Conservation (phyloP, 2,113 vertebrate species). For the Anser cygnoides region DNA sequence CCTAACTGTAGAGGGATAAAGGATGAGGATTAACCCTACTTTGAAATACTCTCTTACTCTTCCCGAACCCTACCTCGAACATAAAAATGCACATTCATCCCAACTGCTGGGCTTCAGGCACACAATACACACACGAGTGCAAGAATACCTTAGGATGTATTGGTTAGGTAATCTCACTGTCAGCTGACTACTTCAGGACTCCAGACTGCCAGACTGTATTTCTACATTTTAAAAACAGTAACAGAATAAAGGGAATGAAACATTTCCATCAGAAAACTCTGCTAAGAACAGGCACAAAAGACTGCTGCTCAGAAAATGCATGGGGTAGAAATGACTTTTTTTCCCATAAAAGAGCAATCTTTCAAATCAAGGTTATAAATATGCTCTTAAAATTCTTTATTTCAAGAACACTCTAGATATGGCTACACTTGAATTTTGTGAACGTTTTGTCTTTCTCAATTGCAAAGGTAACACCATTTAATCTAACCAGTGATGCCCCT, state of each 20-base stretch:
- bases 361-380: not conserved
- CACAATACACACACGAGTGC: not conserved
- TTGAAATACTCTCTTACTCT: not conserved
- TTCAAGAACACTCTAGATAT: not conserved
- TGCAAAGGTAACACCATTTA: not conserved
- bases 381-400: not conserved
- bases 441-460: not conserved
- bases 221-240: not conserved
- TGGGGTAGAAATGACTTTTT: not conserved
- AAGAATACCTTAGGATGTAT: not conserved
- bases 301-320: not conserved
- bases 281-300: not conserved
- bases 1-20: not conserved
- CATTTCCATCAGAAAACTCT: not conserved
- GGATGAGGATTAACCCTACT: not conserved
- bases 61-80: not conserved
- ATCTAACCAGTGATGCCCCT: not conserved
- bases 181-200: not conserved
- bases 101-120: not conserved
- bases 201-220: not conserved
- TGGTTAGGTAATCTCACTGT: not conserved
- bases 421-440: not conserved
- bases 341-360: not conserved
- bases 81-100: not conserved
- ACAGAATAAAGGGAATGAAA: not conserved